phyloP scores from a whole-genome alignment of 2,797 vertebrate genomes.

The Gymnopithys bicolor region DNA sequence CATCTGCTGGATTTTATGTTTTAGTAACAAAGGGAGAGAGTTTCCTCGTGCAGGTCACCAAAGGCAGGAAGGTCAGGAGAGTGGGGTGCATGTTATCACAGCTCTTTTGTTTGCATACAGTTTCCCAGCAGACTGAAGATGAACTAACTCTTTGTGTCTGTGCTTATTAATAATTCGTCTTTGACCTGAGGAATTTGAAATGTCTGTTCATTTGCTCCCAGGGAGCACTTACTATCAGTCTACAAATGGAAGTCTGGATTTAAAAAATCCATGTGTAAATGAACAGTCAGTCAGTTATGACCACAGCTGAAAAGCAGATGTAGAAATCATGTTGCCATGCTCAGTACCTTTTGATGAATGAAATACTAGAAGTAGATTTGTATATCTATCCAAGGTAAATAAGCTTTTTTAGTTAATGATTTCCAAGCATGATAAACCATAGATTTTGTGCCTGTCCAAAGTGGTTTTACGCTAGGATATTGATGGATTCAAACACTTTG shows the following conservation, averaged over 20 bases:
- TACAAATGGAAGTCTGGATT: slow-evolving; percentile 21
- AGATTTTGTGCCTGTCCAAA: not conserved
- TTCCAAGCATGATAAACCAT: not conserved
- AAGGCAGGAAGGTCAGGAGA: not conserved
- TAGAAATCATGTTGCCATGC: not conserved
- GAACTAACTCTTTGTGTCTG: not conserved
- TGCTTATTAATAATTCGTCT: not conserved
- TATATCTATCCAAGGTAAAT: not conserved
- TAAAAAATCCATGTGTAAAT: slow-evolving; percentile 20
- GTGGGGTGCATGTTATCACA: not conserved
- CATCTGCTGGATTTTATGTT: not conserved
- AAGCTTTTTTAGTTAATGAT: not conserved
- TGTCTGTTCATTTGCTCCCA: not conserved
- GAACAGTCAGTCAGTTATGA: slow-evolving; percentile 13
- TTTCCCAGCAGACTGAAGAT: slow-evolving; percentile 2
- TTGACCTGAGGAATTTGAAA: slow-evolving; percentile 61
- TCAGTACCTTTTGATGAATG: slow-evolving; percentile 12
- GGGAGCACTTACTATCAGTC: slow-evolving; percentile 1
- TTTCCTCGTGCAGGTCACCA: not conserved
- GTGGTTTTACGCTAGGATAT: not conserved
- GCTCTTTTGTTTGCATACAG: not conserved
- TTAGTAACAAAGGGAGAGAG: not conserved
- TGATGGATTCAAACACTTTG: not conserved
- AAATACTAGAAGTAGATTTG: not conserved
- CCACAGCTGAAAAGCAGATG: not conserved